Evolutionary conservation across 2,113 vertebrate genomes (phyloP).

Genomic region (Ranitomeya variabilis): DNA sequence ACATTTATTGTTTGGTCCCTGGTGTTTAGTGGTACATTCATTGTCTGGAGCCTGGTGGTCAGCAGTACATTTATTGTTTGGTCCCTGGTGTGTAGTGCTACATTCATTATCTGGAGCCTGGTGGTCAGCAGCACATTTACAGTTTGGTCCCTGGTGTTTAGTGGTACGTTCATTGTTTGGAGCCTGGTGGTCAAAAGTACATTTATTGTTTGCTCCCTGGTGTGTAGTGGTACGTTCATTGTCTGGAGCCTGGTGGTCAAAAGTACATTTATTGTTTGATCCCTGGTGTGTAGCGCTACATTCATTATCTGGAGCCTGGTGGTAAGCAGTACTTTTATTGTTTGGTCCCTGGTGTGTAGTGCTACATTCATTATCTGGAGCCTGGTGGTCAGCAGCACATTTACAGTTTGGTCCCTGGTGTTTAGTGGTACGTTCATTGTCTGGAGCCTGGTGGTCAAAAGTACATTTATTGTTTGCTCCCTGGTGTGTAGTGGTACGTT

Average conservation of each 20-base stretch:
- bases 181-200: not conserved
- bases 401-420: no score
- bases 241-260: not conserved
- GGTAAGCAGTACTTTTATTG: not conserved
- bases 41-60: not conserved
- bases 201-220: not conserved
- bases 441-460: no score
- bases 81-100: not conserved
- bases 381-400: no score
- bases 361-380: no score
- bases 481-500: no score
- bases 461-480: no score
- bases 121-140: not conserved
- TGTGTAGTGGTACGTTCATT: not conserved
- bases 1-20: not conserved
- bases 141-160: not conserved
- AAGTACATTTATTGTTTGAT: no score
- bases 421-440: no score
- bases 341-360: no score
- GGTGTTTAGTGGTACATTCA: not conserved
- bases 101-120: not conserved
- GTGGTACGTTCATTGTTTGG: not conserved
- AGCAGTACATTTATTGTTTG: not conserved
- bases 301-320: not conserved
- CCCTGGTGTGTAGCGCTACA: not conserved